Conservation (phyloP, 2,888 invertebrate genomes). For the Acrobasis suavella region DNA sequence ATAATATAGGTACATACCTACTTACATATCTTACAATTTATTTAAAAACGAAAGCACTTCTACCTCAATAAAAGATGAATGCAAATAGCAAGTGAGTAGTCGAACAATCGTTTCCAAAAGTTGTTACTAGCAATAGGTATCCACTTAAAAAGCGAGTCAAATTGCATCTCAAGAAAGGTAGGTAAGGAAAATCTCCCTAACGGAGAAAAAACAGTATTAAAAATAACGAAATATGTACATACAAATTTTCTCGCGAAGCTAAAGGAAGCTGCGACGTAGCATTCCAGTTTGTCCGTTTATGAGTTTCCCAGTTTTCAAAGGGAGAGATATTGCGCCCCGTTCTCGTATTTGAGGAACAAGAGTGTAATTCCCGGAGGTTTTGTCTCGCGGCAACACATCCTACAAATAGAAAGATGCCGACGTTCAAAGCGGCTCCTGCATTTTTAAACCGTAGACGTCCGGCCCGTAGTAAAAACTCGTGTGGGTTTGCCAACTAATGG, state of each 20-base stretch:
- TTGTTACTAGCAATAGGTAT: neutral
- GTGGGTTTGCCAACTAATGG: slow-evolving; percentile 50
- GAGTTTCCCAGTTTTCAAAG: slow-evolving; percentile 74
- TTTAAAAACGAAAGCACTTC: too few relatives aligned
- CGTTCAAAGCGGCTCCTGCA: slow-evolving; percentile 67
- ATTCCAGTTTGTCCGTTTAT: slow-evolving; percentile 68
- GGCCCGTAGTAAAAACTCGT: slow-evolving; percentile 44
- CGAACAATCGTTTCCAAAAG: neutral
- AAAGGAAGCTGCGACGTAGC: slow-evolving; percentile 56
- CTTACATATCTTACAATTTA: too few relatives aligned
- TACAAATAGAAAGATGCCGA: slow-evolving; percentile 72
- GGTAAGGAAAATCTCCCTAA: neutral
- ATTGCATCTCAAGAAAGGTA: neutral
- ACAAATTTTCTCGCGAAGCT: slow-evolving; percentile 44
- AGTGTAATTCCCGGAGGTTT: slow-evolving; percentile 77
- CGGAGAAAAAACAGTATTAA: slow-evolving; percentile 21
- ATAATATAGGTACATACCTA: too few relatives aligned
- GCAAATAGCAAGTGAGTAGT: neutral
- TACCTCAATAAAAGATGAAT: neutral
- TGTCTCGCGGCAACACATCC: slow-evolving; percentile 70
- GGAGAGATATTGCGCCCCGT: slow-evolving; percentile 67
- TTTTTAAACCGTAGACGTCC: slow-evolving; percentile 64
- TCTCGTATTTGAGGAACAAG: slow-evolving; percentile 73
- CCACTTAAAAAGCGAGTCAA: neutral
- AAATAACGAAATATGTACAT: slow-evolving; percentile 38